Evolutionary conservation across 2,888 invertebrate species (phyloP).

Genomic region (Eupithecia vulgata): DNA sequence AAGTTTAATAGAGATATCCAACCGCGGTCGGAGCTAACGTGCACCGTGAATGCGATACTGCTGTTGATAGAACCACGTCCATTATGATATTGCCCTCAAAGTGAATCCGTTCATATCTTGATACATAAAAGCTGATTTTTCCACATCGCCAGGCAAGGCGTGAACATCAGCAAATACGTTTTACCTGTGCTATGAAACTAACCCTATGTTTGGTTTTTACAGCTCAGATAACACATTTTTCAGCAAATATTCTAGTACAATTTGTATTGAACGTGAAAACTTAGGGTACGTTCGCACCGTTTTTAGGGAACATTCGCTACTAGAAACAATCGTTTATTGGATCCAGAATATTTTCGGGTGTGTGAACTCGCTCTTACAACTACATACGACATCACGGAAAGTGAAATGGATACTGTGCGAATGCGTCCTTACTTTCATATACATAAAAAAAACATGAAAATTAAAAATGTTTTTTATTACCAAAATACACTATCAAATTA

Average conservation of each 20-base stretch:
- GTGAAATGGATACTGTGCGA: too few relatives aligned
- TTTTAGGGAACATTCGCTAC: too few relatives aligned
- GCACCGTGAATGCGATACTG: constrained; percentile 65
- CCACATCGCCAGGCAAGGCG: constrained; percentile 59
- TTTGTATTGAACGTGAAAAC: not conserved
- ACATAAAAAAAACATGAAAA: not conserved
- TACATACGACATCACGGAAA: too few relatives aligned
- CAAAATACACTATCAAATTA: not conserved
- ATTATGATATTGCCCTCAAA: constrained; percentile 81
- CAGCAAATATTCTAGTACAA: not conserved
- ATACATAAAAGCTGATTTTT: constrained; percentile 68
- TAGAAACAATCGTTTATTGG: too few relatives aligned
- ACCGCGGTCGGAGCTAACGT: constrained; percentile 65
- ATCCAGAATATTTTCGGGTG: too few relatives aligned
- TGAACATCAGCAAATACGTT: constrained; percentile 57
- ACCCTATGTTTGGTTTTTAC: constrained; percentile 18
- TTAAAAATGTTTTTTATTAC: too few relatives aligned
- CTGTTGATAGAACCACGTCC: constrained; percentile 71
- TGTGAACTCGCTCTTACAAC: too few relatives aligned
- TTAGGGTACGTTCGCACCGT: too few relatives aligned
- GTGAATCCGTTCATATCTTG: constrained; percentile 75
- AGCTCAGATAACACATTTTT: constrained; percentile 22
- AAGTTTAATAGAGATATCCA: constrained; percentile 60
- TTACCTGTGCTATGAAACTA: constrained; percentile 42
- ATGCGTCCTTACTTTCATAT: not conserved